These are phyloP conservation scores for Drosophila quinaria DNA, from an alignment of 2,888 invertebrate genomes.

Conservation along the genomic window DNA sequence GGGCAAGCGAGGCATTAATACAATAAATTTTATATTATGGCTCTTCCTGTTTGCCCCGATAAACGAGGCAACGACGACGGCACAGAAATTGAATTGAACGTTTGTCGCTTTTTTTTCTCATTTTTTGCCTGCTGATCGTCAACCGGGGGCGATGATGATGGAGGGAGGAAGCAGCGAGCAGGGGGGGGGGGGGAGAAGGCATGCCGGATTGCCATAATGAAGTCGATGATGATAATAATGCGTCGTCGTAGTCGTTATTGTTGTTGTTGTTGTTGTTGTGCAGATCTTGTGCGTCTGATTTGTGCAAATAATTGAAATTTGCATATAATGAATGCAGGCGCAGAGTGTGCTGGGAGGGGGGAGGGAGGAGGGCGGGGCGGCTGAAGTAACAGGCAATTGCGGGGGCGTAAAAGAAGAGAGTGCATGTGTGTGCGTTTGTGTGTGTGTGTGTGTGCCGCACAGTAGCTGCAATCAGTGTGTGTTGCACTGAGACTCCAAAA, in stretches of 20 bases:
- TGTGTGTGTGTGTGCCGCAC: slow-evolving; percentile 48
- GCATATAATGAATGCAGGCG: slow-evolving; percentile 81
- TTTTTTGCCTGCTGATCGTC: slow-evolving; percentile 50
- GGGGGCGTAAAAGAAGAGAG: slow-evolving; percentile 35
- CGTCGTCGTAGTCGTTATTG: slow-evolving; percentile 50
- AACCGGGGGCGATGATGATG: slow-evolving; percentile 30
- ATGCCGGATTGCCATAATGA: slow-evolving; percentile 53
- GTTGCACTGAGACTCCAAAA: slow-evolving; percentile 8
- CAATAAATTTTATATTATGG: slow-evolving; percentile 82
- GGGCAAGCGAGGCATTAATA: slow-evolving; percentile 71
- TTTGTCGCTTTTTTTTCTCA: slow-evolving; percentile 40
- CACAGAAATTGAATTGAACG: slow-evolving; percentile 62
- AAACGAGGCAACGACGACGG: slow-evolving; percentile 54
- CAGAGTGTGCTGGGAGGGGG: not conserved
- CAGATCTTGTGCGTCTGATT: slow-evolving; percentile 76
- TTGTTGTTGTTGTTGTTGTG: slow-evolving; percentile 31
- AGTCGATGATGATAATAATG: slow-evolving; percentile 75
- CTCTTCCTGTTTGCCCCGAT: slow-evolving; percentile 77
- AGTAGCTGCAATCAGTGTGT: slow-evolving; percentile 74
- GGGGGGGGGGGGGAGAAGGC: not conserved
- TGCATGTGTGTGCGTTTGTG: not conserved
- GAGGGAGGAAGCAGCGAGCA: not conserved
- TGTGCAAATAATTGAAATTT: slow-evolving; percentile 84
- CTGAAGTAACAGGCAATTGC: slow-evolving; percentile 19
- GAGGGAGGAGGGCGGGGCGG: not conserved